Evolutionary conservation across 2,113 vertebrate genomes (phyloP).

Genomic region (Microcebus murinus): DNA sequence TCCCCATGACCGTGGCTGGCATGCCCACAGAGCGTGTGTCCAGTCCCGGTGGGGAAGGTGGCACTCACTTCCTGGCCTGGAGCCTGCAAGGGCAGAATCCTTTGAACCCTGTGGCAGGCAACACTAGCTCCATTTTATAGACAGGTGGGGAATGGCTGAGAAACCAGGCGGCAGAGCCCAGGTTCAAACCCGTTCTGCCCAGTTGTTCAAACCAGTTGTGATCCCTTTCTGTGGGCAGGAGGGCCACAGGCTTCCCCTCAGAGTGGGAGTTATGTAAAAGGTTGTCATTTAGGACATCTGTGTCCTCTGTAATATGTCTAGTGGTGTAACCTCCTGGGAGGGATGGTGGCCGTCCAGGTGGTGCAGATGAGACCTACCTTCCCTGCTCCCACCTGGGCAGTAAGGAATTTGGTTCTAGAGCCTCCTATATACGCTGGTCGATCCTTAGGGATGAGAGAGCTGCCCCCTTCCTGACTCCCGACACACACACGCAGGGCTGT

Average conservation of each 20-base stretch:
- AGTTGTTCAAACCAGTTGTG: neutral
- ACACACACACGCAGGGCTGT: neutral
- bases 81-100: neutral
- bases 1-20: neutral
- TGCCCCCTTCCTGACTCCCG: neutral
- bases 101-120: neutral
- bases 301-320: neutral
- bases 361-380: neutral
- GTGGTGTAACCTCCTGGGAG: too few relatives aligned
- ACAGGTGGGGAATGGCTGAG: neutral
- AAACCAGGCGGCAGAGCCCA: neutral
- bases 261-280: neutral
- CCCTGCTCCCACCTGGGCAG: too few relatives aligned
- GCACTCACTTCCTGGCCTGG: neutral
- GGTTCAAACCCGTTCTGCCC: neutral
- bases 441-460: neutral
- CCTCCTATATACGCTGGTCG: neutral
- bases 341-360: neutral
- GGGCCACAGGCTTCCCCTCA: neutral
- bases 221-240: neutral
- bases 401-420: neutral
- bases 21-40: rapidly evolving
- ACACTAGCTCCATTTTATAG: neutral
- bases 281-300: neutral
- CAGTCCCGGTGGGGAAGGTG: neutral